Conservation (phyloP, 1,140 invertebrate genomes). For the Bursaphelenchus mucronatus region DNA sequence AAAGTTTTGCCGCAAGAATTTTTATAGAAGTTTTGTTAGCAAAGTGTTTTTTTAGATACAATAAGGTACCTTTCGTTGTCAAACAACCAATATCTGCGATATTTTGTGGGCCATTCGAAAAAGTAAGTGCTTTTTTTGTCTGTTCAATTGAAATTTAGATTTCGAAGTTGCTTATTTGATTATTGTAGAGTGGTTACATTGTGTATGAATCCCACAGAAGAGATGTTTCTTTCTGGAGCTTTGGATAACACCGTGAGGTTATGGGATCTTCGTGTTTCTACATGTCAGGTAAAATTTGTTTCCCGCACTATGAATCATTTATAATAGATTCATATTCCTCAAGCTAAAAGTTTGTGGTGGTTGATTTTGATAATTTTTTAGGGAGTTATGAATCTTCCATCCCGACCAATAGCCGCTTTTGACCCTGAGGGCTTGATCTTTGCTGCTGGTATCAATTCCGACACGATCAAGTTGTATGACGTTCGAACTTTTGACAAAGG, state of each 20-base stretch:
- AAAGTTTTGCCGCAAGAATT: too few relatives aligned
- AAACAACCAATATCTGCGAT: conserved; percentile 96
- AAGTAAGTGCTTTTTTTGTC: conserved; percentile 67
- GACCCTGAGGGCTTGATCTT: conserved; percentile 98
- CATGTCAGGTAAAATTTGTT: conserved; percentile 11
- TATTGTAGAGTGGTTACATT: conserved; percentile 77
- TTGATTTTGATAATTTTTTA: conserved; percentile 62
- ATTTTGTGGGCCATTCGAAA: conserved; percentile 84
- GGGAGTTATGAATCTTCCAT: conserved; percentile 90
- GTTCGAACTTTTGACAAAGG: conserved; percentile 27
- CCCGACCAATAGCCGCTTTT: conserved; percentile 89
- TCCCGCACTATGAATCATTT: too few relatives aligned
- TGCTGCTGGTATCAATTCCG: conserved; percentile 83
- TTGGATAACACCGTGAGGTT: conserved; percentile 90
- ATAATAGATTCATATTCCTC: too few relatives aligned
- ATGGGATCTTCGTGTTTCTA: conserved; percentile 21
- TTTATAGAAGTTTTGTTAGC: too few relatives aligned
- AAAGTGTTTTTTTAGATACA: conserved; percentile 69
- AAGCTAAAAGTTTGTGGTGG: conserved; percentile 71
- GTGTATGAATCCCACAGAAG: conserved; percentile 93
- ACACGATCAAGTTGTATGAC: conserved; percentile 26
- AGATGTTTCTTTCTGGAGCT: conserved; percentile 83
- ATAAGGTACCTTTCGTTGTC: conserved; percentile 93
- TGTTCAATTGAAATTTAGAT: conserved; percentile 62
- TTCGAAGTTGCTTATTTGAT: neutral